Evolutionary conservation across 2,888 invertebrate species (phyloP), one percentile per base, ranked within the genome.

Genomic region (Pemphredon lugubris): DNA sequence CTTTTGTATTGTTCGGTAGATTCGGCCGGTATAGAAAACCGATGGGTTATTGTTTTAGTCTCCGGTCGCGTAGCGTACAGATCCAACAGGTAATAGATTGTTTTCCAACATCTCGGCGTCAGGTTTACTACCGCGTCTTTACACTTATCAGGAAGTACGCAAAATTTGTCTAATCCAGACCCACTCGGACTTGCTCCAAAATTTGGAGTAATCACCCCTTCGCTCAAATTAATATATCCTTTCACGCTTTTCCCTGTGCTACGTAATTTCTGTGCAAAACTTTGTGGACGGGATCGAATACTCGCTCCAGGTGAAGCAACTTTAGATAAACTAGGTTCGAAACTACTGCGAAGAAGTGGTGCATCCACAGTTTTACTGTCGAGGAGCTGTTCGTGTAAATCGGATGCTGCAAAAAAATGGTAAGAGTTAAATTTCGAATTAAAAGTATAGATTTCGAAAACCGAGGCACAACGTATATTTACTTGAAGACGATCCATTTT

Each of bases 1-100:
- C 91, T 90, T 84, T 95, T 95, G 83, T 92, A 93, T 70, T 94
- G 93, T 60, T 95, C 96, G 0, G 93, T 93, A 6, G 93, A 91
- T 75, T 95, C 95, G 2, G 93, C 92, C 3, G 93, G 93, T 76
- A 95, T 92, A 0, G 95, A 95, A 86, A 95, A 94, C 92, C 94
- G 92, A 88, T 96, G 95, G 26, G 94, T 94, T 44, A 98, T 95
- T 0, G 97, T 98, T 90, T 98, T 98, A 0, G 97, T 96, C 87
- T 98, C 98, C 0, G 98, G 97, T 94, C 97, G 96, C 50, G 96
- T 96, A 4, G 97, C 97, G 88, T 98, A 98, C 54, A 98, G 90
- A 86, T 98, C 97, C 59, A 98, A 91, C 70, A 98, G 92, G 88
- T 97, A 95, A 89, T 97, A 97, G 78, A 98, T 95, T 0, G 97